Evolutionary conservation across 2,797 vertebrate genomes (phyloP).

Genomic region (Gambelia wislizenii): DNA sequence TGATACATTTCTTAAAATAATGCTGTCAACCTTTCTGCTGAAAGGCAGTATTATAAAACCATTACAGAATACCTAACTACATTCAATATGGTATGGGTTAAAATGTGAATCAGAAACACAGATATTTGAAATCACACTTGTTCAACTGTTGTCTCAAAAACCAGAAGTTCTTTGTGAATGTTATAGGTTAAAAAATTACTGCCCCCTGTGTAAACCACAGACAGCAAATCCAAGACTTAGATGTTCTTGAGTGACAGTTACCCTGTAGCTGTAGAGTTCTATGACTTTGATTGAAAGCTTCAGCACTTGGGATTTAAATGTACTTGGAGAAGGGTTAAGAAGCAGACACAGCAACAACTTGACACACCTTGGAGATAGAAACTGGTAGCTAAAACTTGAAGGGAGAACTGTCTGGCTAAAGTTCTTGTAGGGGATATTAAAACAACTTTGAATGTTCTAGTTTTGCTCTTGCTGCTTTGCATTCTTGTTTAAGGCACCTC

Average conservation of each 20-base stretch:
- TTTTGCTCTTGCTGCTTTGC: neutral
- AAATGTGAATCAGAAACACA: constrained; percentile 3
- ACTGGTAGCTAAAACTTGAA: constrained; percentile 37
- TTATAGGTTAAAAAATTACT: constrained; percentile 57
- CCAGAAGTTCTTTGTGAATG: constrained; percentile 36
- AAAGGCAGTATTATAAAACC: neutral
- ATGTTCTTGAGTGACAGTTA: constrained; percentile 49
- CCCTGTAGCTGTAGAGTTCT: constrained; percentile 26
- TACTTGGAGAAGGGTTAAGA: constrained; percentile 52
- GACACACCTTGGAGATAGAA: constrained; percentile 46
- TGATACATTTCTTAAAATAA: constrained; percentile 39
- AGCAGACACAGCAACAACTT: constrained; percentile 34
- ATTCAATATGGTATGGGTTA: neutral
- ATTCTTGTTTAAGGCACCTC: constrained; percentile 8
- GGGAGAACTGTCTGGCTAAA: constrained; percentile 23
- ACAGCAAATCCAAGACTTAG: constrained; percentile 29
- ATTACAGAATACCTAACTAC: neutral
- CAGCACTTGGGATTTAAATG: constrained; percentile 53
- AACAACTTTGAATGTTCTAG: neutral
- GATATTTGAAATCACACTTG: constrained; percentile 23
- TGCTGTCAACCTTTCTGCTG: constrained; percentile 1
- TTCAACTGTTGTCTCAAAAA: constrained; percentile 45
- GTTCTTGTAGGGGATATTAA: constrained; percentile 1
- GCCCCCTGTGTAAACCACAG: constrained; percentile 47
- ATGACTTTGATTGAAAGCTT: constrained; percentile 54